phyloP scores from a whole-genome alignment of 1,140 invertebrate genomes.

The Oncopeltus fasciatus region DNA sequence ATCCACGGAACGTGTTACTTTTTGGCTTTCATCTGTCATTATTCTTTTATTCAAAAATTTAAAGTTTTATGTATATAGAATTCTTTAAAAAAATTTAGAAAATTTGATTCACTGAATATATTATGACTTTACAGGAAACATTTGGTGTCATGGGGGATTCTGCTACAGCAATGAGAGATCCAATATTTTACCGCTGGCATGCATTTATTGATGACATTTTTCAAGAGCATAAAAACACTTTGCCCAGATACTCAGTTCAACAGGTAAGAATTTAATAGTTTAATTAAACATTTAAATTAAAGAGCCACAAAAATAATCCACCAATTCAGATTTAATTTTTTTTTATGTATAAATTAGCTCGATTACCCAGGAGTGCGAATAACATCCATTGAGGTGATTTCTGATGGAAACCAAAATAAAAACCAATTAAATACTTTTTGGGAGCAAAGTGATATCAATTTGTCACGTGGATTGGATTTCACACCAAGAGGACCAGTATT shows the following conservation, averaged over 20 bases:
- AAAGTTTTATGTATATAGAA: too few species aligned
- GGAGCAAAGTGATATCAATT: conserved; percentile 33
- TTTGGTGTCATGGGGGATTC: conserved; percentile 55
- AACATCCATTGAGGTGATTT: conserved; percentile 35
- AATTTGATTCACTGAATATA: too few species aligned
- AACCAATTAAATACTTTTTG: conserved; percentile 32
- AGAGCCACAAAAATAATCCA: background rate
- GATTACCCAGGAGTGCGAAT: conserved; percentile 41
- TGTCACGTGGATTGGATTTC: conserved; percentile 34
- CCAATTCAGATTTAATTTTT: background rate
- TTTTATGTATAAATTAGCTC: conserved; percentile 32
- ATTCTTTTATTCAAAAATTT: background rate
- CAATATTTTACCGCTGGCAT: conserved; percentile 74
- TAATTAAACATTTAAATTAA: background rate
- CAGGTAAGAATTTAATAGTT: conserved; percentile 31
- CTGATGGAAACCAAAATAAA: conserved; percentile 21
- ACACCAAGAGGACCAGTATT: conserved; percentile 29
- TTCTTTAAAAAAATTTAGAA: too few species aligned
- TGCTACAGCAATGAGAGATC: conserved; percentile 64
- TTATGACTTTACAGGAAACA: conserved; percentile 38
- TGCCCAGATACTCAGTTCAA: conserved; percentile 43
- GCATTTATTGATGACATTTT: conserved; percentile 66
- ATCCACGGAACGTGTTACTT: too few species aligned
- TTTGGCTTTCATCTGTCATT: background rate
- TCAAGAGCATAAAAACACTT: conserved; percentile 53